Percentiles rank a stretch among this genome's conserved stretches.
Conservation (phyloP, 2,113 vertebrate genomes). For the Hiodon tergisus region DNA sequence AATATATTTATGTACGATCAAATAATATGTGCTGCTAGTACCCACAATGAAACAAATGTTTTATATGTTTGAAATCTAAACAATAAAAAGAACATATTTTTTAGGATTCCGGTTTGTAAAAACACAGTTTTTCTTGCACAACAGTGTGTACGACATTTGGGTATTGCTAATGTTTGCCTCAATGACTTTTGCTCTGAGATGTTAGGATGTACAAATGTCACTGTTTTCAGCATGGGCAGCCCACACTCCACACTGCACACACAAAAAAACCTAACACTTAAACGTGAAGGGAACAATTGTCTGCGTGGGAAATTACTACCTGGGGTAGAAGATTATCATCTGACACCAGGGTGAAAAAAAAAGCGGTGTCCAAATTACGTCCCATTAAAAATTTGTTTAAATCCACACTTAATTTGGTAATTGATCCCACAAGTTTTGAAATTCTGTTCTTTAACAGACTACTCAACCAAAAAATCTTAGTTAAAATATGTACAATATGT, state of each 20-base stretch:
- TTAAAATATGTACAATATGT: too few species aligned
- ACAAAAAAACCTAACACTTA: too few species aligned
- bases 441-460: background rate
- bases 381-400: too few species aligned
- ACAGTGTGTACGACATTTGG: background rate
- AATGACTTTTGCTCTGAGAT: background rate
- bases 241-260: background rate
- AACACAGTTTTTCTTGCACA: background rate
- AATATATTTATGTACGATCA: constrained; percentile 36
- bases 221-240: constrained; percentile 2
- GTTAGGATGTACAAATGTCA: background rate
- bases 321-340: too few species aligned
- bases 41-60: constrained; percentile 25
- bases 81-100: constrained; percentile 7
- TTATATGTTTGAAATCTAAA: constrained; percentile 31
- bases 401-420: too few species aligned
- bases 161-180: background rate
- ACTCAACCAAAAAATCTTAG: background rate
- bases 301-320: too few species aligned
- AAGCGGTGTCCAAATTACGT: too few species aligned
- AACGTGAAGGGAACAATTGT: too few species aligned
- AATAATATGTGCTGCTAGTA: constrained; percentile 41
- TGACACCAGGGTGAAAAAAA: too few species aligned
- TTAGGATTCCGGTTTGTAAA: background rate
- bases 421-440: too few species aligned